Percentiles rank a stretch among this genome's conserved stretches.
These are phyloP conservation scores for Pangasius sanitwongsei DNA, from an alignment of 2,797 vertebrate genomes.

Conservation along the genomic window DNA sequence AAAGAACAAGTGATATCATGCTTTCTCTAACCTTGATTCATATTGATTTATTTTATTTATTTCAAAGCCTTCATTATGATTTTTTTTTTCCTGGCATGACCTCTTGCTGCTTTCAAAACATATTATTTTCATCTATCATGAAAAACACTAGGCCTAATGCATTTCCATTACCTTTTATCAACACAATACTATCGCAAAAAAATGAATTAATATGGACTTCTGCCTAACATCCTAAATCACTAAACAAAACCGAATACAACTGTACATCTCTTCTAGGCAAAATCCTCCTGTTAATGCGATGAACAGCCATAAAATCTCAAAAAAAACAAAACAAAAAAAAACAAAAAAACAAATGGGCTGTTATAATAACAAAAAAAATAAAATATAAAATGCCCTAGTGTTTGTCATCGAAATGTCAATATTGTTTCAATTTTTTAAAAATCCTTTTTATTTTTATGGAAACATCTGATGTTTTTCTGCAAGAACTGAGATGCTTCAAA, in stretches of 20 bases:
- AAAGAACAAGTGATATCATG: neutral
- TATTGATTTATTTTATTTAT: conserved; percentile 3
- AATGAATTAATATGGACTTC: neutral
- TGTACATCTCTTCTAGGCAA: neutral
- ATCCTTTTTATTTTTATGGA: neutral
- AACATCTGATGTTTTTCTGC: neutral
- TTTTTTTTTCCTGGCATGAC: neutral
- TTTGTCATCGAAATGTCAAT: neutral
- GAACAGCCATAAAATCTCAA: neutral
- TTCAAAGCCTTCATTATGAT: conserved; percentile 1
- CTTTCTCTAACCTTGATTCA: neutral
- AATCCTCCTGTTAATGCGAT: neutral
- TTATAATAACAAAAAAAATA: neutral
- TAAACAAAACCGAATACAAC: neutral
- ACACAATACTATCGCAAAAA: neutral
- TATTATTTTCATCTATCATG: conserved; percentile 10
- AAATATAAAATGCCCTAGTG: neutral
- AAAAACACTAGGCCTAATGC: conserved; percentile 8
- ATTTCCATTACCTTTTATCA: conserved; percentile 18
- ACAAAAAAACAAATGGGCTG: neutral
- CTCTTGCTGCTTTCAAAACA: conserved; percentile 21
- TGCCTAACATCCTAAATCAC: neutral
- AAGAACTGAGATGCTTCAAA: neutral
- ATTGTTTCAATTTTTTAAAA: neutral
- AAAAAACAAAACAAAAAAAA: neutral